phyloP scores from a whole-genome alignment of 2,797 vertebrate genomes.

The Denticeps clupeoides region DNA sequence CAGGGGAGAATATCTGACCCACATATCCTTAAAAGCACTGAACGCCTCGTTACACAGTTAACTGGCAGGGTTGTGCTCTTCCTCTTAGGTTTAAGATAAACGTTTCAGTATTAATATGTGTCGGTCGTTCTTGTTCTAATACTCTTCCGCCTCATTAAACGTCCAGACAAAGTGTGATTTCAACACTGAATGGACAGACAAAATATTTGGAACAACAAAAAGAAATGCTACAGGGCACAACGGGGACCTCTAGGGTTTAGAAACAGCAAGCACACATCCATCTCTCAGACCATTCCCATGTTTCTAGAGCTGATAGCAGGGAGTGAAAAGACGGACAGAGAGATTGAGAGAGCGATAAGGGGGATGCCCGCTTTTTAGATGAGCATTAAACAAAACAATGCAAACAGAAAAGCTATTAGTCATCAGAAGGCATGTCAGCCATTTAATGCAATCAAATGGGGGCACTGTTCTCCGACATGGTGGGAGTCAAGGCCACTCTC shows the following conservation, averaged over 20 bases:
- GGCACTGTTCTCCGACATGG: neutral
- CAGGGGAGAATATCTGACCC: neutral
- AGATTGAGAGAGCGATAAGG: constrained; percentile 11
- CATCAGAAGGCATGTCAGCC: neutral
- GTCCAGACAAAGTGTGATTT: too few species aligned
- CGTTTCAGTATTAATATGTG: too few species aligned
- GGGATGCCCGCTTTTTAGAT: too few species aligned
- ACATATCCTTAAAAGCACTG: neutral
- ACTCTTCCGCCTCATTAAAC: too few species aligned
- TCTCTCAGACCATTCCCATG: neutral
- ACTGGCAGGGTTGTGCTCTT: too few species aligned
- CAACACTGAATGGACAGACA: too few species aligned
- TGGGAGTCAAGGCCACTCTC: neutral
- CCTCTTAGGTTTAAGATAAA: too few species aligned
- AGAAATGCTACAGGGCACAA: too few species aligned
- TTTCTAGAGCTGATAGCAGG: neutral
- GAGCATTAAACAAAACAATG: neutral
- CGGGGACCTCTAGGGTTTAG: too few species aligned
- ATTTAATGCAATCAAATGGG: neutral
- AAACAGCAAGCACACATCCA: neutral
- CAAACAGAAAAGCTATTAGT: neutral
- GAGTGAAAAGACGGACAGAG: too few species aligned
- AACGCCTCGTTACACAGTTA: neutral
- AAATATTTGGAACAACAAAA: too few species aligned
- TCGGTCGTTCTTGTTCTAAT: too few species aligned